These are phyloP conservation scores for Notoglanidium macrostoma DNA, from an alignment of 2,797 vertebrate species.

Conservation along the genomic window DNA sequence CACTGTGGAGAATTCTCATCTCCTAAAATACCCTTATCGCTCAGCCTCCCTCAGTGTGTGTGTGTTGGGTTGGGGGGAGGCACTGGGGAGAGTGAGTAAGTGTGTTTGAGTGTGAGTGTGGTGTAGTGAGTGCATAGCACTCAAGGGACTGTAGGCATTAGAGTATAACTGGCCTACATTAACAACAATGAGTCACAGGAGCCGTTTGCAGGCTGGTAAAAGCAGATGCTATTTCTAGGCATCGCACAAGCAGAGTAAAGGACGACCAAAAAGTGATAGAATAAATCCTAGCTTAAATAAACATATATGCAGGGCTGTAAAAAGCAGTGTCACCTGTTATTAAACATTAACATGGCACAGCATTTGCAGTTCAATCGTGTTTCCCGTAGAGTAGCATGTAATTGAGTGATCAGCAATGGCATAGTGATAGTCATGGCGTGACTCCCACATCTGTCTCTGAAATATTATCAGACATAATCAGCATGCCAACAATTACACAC, in stretches of 20 bases:
- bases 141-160: constrained; percentile 34
- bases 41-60: constrained; percentile 18
- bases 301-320: background rate
- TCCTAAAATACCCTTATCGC: constrained; percentile 59
- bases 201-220: constrained; percentile 31
- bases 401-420: constrained; percentile 13
- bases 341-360: background rate
- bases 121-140: constrained; percentile 25
- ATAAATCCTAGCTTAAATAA: constrained; percentile 7
- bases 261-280: background rate
- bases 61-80: background rate
- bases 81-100: no score
- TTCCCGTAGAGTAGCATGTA: constrained; percentile 1
- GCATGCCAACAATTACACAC: constrained; percentile 44
- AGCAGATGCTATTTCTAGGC: constrained; percentile 32
- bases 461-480: constrained; percentile 33
- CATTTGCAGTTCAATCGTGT: background rate
- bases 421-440: background rate
- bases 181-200: constrained; percentile 49
- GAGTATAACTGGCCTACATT: constrained; percentile 34
- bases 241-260: constrained; percentile 17
- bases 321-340: background rate
- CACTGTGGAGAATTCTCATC: constrained; percentile 42
- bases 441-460: constrained; percentile 41
- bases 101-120: constrained; percentile 8